Percentiles rank a stretch among this genome's conserved stretches.
Evolutionary conservation across 1,140 invertebrate genomes (phyloP).

Genomic region (Euborellia annulipes): DNA sequence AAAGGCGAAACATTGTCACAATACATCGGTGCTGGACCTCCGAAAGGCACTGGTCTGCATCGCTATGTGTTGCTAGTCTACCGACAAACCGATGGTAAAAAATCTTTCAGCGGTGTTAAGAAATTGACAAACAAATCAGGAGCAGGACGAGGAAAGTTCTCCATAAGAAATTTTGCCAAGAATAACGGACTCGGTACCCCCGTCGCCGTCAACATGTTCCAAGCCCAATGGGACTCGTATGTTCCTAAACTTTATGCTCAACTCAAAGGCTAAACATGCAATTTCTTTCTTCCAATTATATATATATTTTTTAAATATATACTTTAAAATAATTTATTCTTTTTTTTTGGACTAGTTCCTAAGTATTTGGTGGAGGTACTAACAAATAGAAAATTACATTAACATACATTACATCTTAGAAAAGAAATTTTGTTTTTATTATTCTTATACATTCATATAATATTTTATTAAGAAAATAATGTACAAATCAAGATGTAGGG

Average conservation of each 20-base stretch:
- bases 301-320: too few relatives aligned
- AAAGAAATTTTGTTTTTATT: too few relatives aligned
- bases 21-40: conserved; percentile 38
- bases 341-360: too few relatives aligned
- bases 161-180: conserved; percentile 1
- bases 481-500: too few relatives aligned
- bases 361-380: too few relatives aligned
- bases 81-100: not conserved
- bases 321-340: too few relatives aligned
- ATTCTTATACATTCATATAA: too few relatives aligned
- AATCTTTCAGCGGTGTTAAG: not conserved
- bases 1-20: conserved; percentile 32
- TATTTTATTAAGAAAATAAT: too few relatives aligned
- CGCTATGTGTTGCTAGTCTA: not conserved
- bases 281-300: too few relatives aligned
- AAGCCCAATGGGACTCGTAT: not conserved
- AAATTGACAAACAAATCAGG: not conserved
- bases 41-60: conserved; percentile 27
- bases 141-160: not conserved
- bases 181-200: not conserved
- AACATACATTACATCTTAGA: too few relatives aligned
- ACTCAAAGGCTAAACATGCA: not conserved
- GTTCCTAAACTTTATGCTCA: not conserved
- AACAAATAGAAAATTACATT: too few relatives aligned
- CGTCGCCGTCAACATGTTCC: not conserved